Conservation (phyloP, 2,888 invertebrate genomes). For the Odontomyia ornata region DNA sequence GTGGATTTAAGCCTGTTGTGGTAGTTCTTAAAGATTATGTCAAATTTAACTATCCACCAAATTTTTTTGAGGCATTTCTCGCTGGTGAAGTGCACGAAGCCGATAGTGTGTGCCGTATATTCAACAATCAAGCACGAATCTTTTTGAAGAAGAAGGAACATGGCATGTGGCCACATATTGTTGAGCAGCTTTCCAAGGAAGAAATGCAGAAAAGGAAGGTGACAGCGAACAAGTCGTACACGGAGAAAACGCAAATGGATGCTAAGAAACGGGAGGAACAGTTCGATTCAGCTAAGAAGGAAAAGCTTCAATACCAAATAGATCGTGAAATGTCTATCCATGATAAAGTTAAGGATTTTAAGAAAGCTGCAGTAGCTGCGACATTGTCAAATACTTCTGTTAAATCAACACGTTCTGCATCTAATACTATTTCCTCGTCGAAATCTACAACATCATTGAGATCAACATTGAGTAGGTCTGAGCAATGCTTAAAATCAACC, state of each 20-base stretch:
- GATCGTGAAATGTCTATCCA: conserved; percentile 29
- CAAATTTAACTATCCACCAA: conserved; percentile 62
- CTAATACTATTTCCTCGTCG: no score
- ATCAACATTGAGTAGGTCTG: no score
- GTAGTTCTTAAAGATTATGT: conserved; percentile 60
- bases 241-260: conserved; percentile 58
- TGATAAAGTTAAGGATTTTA: conserved; percentile 28
- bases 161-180: conserved; percentile 61
- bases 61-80: conserved; percentile 62
- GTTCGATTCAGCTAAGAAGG: conserved; percentile 52
- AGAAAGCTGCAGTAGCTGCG: neutral
- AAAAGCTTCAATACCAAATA: conserved; percentile 48
- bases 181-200: conserved; percentile 59
- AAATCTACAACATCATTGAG: no score
- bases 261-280: conserved; percentile 58
- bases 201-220: conserved; percentile 58
- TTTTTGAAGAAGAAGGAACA: conserved; percentile 58
- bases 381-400: no score
- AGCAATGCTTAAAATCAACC: neutral
- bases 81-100: conserved; percentile 60
- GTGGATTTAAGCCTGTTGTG: conserved; percentile 59
- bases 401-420: no score
- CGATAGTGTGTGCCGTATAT: conserved; percentile 60
- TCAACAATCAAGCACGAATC: conserved; percentile 61
- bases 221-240: conserved; percentile 53